Base-by-base conservation (phyloP, 2,888 invertebrate species). In the Caenorhabditis angaria region DNA sequence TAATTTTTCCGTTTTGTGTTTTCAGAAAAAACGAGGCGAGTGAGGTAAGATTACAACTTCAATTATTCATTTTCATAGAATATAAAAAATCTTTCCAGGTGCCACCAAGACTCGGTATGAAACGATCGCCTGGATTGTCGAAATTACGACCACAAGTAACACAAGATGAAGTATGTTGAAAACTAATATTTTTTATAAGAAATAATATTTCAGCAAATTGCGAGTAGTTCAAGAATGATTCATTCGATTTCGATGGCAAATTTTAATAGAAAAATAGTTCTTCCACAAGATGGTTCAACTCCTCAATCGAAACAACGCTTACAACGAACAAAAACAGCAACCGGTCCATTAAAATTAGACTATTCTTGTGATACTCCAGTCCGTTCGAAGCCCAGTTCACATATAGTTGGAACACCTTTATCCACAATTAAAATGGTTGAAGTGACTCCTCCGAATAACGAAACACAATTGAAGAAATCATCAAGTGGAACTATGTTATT, bases 401-500 rank as follows among this genome's bases (percentile, higher is more conserved):
- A n/a, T n/a, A n/a, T n/a, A n/a, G 18, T 41, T 14, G 41, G 18
- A 41, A 3, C 41, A 14, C 10, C 10, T 14, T 10, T 3, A 3
- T 41, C 41, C 3, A 18, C 41, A 14, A 41, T 12, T 18, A 41
- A 41, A n/a, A n/a, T n/a, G n/a, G n/a, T n/a, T 41, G 41, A 41
- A 14, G 6, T 41, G 18, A 41, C 41, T 3, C 58, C 50, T n/a
- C 29, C 22, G 18, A 4, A 27, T 8, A 25, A 24, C n/a, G n/a
- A n/a, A 1, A 0, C 28, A 3, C 27, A 32, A 27, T 14, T 59
- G n/a, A 48, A 29, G 5, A 41, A 62, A 50, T 24, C 56, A 18
- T 35, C 24, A 29, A 71, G 71, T 54, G 66, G 71, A 8, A 60
- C 71, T 0, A 71, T 71, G 71, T 28, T 71, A 3, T 48, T 71